Base-by-base conservation (phyloP, 2,888 invertebrate species). In the Poecilobothrus nobilitatus region DNA sequence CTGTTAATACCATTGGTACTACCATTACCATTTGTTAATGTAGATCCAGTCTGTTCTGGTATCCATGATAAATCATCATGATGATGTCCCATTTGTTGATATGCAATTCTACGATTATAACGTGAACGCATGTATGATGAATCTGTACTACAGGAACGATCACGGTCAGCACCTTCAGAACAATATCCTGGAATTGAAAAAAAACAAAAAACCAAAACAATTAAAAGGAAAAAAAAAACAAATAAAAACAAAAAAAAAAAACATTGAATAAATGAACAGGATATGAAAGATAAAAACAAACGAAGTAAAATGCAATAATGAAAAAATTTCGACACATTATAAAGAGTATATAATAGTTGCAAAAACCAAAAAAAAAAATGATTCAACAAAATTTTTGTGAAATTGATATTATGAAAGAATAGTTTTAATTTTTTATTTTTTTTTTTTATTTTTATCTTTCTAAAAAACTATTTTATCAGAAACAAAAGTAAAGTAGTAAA, bases 151-250 rank as follows among this genome's bases (percentile, higher is more conserved):
- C 71, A 70, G n/a, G 74, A 74, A 5, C 74, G 72, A 67, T 74
- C 74, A 37, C 74, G 70, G 65, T 74, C 74, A 15, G 72, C 72
- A n/a, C 73, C 74, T 68, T 74, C 74, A 0, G 74, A 74, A 68
- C 74, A 74, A 68, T 74, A 74, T 9, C 74, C 74, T 74, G 37
- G 37, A 67, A 33, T 27, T 53, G 53, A 44, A 63, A 67, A 15
- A 2, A 3, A 12, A n/a, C 7, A 34, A 1, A 37, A 37, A 37
- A 37, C 1, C 2, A 37, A 37, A 37, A 7, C 37, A 37, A 37
- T 12, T 7, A 37, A 37, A 4, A 37, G 12, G 7, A 37, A 5
- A n/a, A n/a, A n/a, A n/a, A n/a, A n/a, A n/a, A n/a, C n/a, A n/a
- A n/a, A n/a, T n/a, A n/a, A 37, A 37, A 37, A 37, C 6, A 10